Conservation (phyloP, 2,888 invertebrate genomes). For the Spodoptera picta region DNA sequence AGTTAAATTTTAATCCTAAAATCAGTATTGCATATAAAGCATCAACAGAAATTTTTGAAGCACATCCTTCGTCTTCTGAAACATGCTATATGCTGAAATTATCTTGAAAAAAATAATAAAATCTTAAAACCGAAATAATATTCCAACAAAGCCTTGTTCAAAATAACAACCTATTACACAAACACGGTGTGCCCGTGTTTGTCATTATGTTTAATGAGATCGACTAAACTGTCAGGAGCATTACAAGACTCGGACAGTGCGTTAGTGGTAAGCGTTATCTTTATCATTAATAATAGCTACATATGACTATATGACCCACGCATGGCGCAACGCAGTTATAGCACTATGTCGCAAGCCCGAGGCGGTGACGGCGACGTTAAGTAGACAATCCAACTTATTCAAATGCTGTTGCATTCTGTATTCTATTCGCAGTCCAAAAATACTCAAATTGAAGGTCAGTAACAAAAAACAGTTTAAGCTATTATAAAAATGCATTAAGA, state of each 20-base stretch:
- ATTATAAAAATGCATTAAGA: slow-evolving; percentile 13
- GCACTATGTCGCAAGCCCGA: slow-evolving; percentile 63
- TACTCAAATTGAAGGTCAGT: slow-evolving; percentile 28
- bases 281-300: slow-evolving; percentile 59
- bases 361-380: slow-evolving; percentile 54
- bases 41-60: no score
- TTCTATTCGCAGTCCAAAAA: slow-evolving; percentile 32
- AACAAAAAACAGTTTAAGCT: slow-evolving; percentile 11
- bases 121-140: no score
- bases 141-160: not conserved
- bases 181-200: not conserved
- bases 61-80: no score
- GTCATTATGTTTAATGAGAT: slow-evolving; percentile 27
- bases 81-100: no score
- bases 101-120: no score
- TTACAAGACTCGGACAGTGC: slow-evolving; percentile 27
- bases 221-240: slow-evolving; percentile 23
- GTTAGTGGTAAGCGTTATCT: slow-evolving; percentile 62
- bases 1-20: no score
- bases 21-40: no score
- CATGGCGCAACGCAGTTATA: slow-evolving; percentile 66
- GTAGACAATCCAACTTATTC: slow-evolving; percentile 48
- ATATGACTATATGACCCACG: slow-evolving; percentile 59
- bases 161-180: not conserved
- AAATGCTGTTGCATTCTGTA: slow-evolving; percentile 41